phyloP scores from a whole-genome alignment of 2,888 invertebrate genomes.

The Agrypnus murinus region DNA sequence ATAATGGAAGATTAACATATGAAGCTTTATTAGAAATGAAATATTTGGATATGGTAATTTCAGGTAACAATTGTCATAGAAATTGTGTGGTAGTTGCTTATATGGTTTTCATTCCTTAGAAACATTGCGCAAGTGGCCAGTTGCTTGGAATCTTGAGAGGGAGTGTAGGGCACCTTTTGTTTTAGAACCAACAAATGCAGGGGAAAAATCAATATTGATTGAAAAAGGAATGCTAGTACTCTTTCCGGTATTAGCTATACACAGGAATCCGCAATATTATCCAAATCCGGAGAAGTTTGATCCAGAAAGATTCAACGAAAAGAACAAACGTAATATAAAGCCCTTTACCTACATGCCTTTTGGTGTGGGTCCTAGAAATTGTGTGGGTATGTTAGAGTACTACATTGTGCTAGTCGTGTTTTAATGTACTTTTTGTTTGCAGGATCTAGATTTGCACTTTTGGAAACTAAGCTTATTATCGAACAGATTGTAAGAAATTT shows the following conservation, averaged over 20 bases:
- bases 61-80: slow-evolving; percentile 60
- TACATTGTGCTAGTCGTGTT: too few relatives aligned
- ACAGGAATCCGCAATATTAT: slow-evolving; percentile 74
- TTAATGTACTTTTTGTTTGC: too few relatives aligned
- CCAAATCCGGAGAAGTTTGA: slow-evolving; percentile 73
- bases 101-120: slow-evolving; percentile 63
- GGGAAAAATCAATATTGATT: slow-evolving; percentile 45
- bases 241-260: slow-evolving; percentile 72
- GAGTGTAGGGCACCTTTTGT: slow-evolving; percentile 70
- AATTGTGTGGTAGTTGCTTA: slow-evolving; percentile 51
- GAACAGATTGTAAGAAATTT: too few relatives aligned
- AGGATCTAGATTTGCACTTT: too few relatives aligned
- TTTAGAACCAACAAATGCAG: slow-evolving; percentile 57
- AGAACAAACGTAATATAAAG: slow-evolving; percentile 71
- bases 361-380: slow-evolving; percentile 68
- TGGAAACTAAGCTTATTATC: too few relatives aligned
- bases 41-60: too few relatives aligned
- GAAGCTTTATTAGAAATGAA: slow-evolving; percentile 51
- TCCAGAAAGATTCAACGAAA: slow-evolving; percentile 73
- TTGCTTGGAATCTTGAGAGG: slow-evolving; percentile 71
- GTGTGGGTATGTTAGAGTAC: slow-evolving; percentile 62
- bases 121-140: slow-evolving; percentile 72
- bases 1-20: slow-evolving; percentile 56
- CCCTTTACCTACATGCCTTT: slow-evolving; percentile 73
- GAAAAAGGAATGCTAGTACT: slow-evolving; percentile 60